Base-by-base conservation (phyloP, 37 sponge, comb jelly and placozoan species). In the Geodia barretti region DNA sequence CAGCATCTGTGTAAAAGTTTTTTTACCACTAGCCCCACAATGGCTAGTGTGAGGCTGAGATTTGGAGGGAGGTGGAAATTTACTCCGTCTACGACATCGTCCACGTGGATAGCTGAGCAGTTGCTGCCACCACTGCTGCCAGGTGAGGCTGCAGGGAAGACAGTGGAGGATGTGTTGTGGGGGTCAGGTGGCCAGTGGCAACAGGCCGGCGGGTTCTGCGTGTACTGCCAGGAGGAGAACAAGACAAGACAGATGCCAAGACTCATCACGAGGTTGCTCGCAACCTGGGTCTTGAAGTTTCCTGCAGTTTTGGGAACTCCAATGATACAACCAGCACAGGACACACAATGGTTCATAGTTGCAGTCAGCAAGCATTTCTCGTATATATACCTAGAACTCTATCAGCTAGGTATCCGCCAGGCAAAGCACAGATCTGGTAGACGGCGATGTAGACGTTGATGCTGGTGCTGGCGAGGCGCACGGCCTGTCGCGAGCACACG, bases 371-470 rank as follows among this genome's bases (percentile, higher is more conserved):
- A 71, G 38, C n/a, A 4, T 9, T 74, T 24, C 47, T 9, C 23
- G 20, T 3, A 3, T 34, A 33, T 36, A 62, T 32, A 87, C 92
- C 92, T 20, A 91, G 30, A 8, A 86, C 19, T 34, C 47, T 76
- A 59, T 92, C 93, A 58, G 93, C 93, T 21, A 88, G 61, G 24
- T 78, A 84, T 5, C 93, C 93, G 17, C 73, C 93, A 17, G 82
- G 36, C 14, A 92, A 54, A 20, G 82, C 80, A 68, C 80, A 76
- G 5, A 92, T 4, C 64, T 84, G 88, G 54, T 60, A 72, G 36
- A 79, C 14, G 29, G 82, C 85, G 36, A 92, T 66, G 73, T 43
- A 84, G 3, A 87, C 41, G 42, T 91, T 91, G 76, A 87, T 64
- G 31, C 63, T 37, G 23, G 88, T 66, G 19, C 84, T 83, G 63